Evolutionary conservation across 2,888 invertebrate genomes (phyloP).

Genomic region (Pachymerium ferrugineum): DNA sequence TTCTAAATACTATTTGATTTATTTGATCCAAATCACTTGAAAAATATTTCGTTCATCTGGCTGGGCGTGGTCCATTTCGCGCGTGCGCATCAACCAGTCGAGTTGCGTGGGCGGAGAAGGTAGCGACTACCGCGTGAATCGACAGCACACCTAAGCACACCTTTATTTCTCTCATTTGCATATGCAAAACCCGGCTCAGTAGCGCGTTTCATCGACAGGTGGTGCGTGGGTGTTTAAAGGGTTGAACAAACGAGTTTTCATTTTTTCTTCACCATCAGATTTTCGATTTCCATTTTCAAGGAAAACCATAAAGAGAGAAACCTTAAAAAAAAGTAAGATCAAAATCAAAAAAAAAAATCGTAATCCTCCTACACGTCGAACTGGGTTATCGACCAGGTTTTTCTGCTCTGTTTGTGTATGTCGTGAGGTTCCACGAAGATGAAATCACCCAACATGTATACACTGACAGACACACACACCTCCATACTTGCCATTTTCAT

Average conservation of each 20-base stretch:
- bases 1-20: neutral
- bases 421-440: neutral
- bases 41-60: neutral
- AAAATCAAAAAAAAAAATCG: neutral
- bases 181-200: neutral
- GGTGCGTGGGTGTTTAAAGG: neutral
- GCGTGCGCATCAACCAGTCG: conserved; percentile 2
- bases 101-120: neutral
- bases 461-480: neutral
- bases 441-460: neutral
- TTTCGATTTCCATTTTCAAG: neutral
- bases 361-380: neutral
- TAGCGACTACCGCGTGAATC: conserved; percentile 10
- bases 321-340: neutral
- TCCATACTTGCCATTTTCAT: neutral
- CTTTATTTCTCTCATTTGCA: neutral
- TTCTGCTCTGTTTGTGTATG: conserved; percentile 13
- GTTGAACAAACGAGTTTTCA: neutral
- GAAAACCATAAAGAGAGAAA: neutral
- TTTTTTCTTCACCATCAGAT: neutral
- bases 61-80: neutral
- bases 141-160: neutral
- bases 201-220: neutral
- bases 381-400: conserved; percentile 8
- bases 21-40: no score